Evolutionary conservation across 2,113 vertebrate genomes (phyloP).

Genomic region (Phyllostomus discolor): DNA sequence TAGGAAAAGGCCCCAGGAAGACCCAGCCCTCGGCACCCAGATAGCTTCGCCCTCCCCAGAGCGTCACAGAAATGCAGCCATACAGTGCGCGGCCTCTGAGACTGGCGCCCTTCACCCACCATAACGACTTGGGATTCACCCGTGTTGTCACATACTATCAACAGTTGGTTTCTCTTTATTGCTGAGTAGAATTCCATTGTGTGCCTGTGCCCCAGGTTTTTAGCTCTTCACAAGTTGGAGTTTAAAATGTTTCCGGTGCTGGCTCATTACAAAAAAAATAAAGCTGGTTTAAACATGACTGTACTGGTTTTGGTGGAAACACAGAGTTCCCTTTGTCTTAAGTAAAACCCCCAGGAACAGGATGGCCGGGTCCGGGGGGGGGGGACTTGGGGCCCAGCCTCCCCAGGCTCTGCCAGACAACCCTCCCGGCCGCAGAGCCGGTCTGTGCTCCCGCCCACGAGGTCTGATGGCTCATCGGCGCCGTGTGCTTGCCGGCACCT

Average conservation of each 20-base stretch:
- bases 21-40: not conserved
- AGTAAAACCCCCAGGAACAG: not conserved
- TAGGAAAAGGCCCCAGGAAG: not conserved
- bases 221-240: not conserved
- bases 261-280: too few relatives aligned
- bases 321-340: not conserved
- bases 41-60: not conserved
- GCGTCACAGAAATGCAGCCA: too few relatives aligned
- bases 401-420: fast-evolving
- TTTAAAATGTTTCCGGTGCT: not conserved
- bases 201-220: too few relatives aligned
- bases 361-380: not conserved
- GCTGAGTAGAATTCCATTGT: too few relatives aligned
- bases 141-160: not conserved
- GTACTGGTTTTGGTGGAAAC: not conserved
- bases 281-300: not conserved
- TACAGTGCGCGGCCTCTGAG: too few relatives aligned
- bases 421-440: not conserved
- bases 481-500: too few relatives aligned
- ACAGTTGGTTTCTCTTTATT: not conserved
- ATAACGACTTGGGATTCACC: not conserved
- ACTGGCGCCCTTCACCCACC: too few relatives aligned
- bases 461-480: fast-evolving
- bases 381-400: not conserved
- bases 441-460: not conserved